Conservation (phyloP, 2,888 invertebrate species). For the Pollenia labialis region DNA sequence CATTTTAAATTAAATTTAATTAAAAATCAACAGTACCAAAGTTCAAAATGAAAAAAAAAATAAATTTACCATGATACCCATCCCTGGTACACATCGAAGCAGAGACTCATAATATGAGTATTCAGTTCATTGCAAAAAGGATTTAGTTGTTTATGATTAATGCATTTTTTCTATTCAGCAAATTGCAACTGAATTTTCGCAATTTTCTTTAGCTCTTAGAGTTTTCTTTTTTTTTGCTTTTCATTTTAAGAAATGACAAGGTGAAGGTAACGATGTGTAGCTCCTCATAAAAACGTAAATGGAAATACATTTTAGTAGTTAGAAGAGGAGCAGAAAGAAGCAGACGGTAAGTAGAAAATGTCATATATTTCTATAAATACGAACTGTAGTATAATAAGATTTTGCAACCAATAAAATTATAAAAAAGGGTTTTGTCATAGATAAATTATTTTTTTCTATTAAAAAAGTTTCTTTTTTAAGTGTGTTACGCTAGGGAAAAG, state of each 20-base stretch:
- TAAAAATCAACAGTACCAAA: too few species aligned
- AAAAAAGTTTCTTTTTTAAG: background rate
- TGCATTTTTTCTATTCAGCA: conserved; percentile 16
- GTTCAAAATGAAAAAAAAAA: too few species aligned
- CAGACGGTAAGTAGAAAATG: background rate
- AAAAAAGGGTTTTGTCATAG: background rate
- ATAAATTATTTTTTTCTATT: conserved; percentile 18
- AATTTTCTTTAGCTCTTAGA: conserved; percentile 16
- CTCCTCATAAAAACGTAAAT: conserved; percentile 10
- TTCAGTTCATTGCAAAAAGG: conserved; percentile 48
- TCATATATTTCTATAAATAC: background rate
- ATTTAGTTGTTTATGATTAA: conserved; percentile 60
- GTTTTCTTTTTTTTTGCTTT: background rate
- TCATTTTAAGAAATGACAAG: conserved; percentile 39
- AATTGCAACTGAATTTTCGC: conserved; percentile 44
- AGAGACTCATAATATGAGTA: background rate
- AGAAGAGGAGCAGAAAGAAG: too few species aligned
- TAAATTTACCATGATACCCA: too few species aligned
- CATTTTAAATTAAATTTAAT: too few species aligned
- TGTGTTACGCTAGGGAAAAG: too few species aligned
- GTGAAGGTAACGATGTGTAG: conserved; percentile 60
- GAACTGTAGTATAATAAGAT: background rate
- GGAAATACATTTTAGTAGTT: conserved; percentile 3
- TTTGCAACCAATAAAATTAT: background rate
- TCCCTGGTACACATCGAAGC: background rate